Conservation (phyloP, 2,113 vertebrate species). For the Mus spicilegus region DNA sequence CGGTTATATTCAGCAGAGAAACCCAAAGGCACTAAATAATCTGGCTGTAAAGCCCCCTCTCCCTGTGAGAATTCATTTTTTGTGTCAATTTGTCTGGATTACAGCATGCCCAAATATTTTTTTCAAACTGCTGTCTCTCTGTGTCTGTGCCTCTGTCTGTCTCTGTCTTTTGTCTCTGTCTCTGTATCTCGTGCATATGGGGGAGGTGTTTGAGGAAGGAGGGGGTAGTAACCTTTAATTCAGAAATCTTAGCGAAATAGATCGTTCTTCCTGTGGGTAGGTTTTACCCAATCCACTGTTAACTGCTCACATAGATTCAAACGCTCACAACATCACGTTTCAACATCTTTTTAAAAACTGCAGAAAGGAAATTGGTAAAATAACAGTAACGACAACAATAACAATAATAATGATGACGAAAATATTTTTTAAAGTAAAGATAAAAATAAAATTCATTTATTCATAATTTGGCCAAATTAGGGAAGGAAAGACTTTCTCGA, state of each 20-base stretch:
- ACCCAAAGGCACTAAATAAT: neutral
- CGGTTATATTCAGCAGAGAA: neutral
- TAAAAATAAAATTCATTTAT: neutral
- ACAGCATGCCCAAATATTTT: neutral
- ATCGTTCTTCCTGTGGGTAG: neutral
- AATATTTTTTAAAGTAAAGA: neutral
- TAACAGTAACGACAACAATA: neutral
- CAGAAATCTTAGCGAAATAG: neutral
- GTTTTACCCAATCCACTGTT: neutral
- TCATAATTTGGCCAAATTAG: neutral
- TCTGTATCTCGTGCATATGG: neutral
- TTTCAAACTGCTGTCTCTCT: neutral
- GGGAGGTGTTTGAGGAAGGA: neutral
- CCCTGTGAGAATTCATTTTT: neutral
- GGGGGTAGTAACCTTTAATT: neutral
- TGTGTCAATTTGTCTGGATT: neutral
- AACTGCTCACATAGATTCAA: neutral
- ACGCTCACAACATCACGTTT: neutral
- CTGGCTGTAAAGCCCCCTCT: neutral
- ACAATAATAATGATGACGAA: neutral
- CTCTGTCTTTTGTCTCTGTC: too few species aligned
- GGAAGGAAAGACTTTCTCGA: neutral
- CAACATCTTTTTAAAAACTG: neutral
- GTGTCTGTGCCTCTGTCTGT: neutral
- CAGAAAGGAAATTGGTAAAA: neutral